Percentiles rank a stretch among this genome's conserved stretches.
phyloP scores from a whole-genome alignment of 2,113 vertebrate species.

The Neoarius graeffei region DNA sequence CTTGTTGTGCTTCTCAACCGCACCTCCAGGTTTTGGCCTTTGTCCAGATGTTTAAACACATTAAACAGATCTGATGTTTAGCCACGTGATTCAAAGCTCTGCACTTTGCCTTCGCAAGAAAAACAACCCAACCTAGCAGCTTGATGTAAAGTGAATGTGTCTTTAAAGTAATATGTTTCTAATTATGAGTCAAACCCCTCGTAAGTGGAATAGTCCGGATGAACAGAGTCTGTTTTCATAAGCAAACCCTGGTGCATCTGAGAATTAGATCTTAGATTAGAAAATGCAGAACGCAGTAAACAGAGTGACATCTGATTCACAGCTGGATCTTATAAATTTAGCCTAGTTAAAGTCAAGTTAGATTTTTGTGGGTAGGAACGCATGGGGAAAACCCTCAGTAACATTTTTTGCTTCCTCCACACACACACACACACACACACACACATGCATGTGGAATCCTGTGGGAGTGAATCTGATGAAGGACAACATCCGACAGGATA shows the following conservation, averaged over 20 bases:
- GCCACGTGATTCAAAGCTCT: neutral
- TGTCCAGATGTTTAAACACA: conserved; percentile 2
- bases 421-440: neutral
- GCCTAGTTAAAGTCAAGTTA: neutral
- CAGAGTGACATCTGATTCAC: neutral
- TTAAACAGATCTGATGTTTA: neutral
- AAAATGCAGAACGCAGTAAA: conserved; percentile 1
- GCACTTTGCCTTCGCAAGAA: neutral
- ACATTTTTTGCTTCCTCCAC: neutral
- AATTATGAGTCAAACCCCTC: conserved; percentile 19
- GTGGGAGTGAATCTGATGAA: conserved; percentile 58
- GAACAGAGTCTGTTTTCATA: conserved; percentile 6
- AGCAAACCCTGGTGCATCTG: neutral
- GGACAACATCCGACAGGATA: conserved; percentile 74
- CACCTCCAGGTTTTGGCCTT: neutral
- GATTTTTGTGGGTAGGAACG: neutral
- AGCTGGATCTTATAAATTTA: neutral
- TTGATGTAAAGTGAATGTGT: neutral
- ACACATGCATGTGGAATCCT: conserved; percentile 7
- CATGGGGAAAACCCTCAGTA: neutral
- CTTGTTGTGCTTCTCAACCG: neutral
- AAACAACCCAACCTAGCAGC: neutral
- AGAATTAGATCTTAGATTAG: neutral
- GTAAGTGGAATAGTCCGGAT: neutral
- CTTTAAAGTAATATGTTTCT: conserved; percentile 16